A percentile compares a stretch with the other conserved stretches of the same genome.
Evolutionary conservation across 2,113 vertebrate genomes (phyloP).

Genomic region (Paralichthys olivaceus): DNA sequence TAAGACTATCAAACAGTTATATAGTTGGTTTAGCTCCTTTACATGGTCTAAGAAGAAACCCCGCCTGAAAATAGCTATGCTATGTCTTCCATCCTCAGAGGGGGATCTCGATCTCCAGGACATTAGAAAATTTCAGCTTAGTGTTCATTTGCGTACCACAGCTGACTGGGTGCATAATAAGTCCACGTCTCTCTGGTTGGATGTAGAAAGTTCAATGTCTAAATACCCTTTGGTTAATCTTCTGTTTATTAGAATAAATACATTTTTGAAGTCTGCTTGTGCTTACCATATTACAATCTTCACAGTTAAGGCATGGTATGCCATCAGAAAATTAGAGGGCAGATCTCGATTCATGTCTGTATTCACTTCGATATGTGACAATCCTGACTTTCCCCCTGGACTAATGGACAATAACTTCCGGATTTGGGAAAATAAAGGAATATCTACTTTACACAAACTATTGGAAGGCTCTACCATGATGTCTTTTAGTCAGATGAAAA

Average conservation of each 20-base stretch:
- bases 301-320: background rate
- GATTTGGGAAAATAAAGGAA: background rate
- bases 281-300: background rate
- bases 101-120: background rate
- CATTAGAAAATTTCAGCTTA: background rate
- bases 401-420: background rate
- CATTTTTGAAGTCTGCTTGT: background rate
- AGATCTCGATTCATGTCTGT: background rate
- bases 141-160: background rate
- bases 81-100: background rate
- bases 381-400: background rate
- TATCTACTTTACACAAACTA: background rate
- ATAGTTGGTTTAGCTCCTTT: conserved; percentile 3
- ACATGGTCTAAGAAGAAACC: conserved; percentile 4
- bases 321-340: background rate
- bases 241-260: background rate
- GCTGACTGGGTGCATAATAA: background rate
- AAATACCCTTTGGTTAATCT: background rate
- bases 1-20: background rate
- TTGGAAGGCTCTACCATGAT: background rate
- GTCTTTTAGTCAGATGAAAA: background rate
- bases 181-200: background rate
- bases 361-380: background rate
- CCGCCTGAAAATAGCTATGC: background rate
- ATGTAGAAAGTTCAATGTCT: background rate